Evolutionary conservation across 2,113 vertebrate species (phyloP).

Genomic region (Hymenochirus boettgeri): DNA sequence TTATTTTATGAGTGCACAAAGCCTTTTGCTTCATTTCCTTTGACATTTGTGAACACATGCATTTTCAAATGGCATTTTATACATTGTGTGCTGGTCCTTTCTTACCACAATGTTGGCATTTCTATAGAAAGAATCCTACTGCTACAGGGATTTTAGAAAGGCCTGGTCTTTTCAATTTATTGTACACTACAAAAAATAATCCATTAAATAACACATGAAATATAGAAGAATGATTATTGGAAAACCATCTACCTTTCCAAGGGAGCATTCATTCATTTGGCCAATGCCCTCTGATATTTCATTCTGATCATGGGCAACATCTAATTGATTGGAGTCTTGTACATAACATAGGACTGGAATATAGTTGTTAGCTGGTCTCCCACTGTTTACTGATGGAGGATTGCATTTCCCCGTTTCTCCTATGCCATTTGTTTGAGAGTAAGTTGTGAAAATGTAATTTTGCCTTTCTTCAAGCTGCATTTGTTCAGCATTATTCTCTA

Average conservation of each 20-base stretch:
- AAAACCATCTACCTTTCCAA: conserved; percentile 20
- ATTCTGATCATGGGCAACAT: conserved; percentile 6
- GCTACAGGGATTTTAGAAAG: no score
- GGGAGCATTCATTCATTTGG: conserved; percentile 7
- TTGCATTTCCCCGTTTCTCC: neutral
- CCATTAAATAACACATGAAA: no score
- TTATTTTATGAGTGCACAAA: no score
- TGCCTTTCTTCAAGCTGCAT: neutral
- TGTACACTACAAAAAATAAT: no score
- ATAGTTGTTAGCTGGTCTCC: neutral
- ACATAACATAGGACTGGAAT: conserved; percentile 12
- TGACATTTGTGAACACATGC: no score
- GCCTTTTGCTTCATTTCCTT: no score
- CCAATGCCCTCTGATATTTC: conserved; percentile 6
- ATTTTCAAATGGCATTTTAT: no score
- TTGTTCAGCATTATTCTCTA: conserved; percentile 14
- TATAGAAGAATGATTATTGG: no score
- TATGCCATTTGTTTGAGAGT: conserved; percentile 10
- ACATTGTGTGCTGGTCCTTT: no score
- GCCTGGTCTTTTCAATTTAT: no score
- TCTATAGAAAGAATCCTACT: no score
- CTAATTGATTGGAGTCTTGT: conserved; percentile 6
- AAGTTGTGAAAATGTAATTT: conserved; percentile 4
- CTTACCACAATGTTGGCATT: no score
- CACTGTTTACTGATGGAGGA: neutral